Evolutionary conservation across 2,888 invertebrate genomes (phyloP).

Genomic region (Gibbula magus): DNA sequence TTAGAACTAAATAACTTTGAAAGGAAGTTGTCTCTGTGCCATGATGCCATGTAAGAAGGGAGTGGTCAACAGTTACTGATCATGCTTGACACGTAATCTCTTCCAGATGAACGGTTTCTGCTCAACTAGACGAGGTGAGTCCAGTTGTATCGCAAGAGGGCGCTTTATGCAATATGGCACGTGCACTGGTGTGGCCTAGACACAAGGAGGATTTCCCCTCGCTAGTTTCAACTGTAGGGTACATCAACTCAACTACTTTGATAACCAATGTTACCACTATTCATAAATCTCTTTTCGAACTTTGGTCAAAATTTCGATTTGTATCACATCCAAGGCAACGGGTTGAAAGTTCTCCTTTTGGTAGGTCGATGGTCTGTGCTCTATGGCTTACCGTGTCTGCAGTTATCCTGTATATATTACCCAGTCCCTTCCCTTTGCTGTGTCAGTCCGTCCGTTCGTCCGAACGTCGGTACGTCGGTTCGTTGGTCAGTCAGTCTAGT

Average conservation of each 20-base stretch:
- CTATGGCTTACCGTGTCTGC: background rate
- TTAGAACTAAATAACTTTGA: too few species aligned
- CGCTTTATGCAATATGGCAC: constrained; percentile 40
- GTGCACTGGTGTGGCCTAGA: constrained; percentile 58
- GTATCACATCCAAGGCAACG: background rate
- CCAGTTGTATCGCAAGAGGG: constrained; percentile 42
- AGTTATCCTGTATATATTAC: background rate
- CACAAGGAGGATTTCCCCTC: background rate
- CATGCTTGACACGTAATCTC: constrained; percentile 31
- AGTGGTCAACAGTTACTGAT: background rate
- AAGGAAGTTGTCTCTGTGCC: too few species aligned
- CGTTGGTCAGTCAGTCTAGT: background rate
- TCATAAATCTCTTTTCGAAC: background rate
- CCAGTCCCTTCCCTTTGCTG: background rate
- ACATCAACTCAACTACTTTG: background rate
- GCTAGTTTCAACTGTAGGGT: background rate
- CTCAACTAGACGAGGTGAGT: constrained; percentile 59
- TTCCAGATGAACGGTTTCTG: constrained; percentile 63
- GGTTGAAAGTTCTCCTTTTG: background rate
- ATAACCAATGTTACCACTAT: constrained; percentile 17
- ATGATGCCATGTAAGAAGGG: too few species aligned
- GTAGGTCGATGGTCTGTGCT: background rate
- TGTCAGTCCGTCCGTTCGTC: background rate
- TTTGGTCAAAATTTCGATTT: background rate
- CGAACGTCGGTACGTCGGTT: background rate